A percentile compares a stretch with the other conserved stretches of the same genome.
These are phyloP conservation scores for Falcunculus frontatus DNA, from an alignment of 2,113 vertebrate species.

Conservation along the genomic window DNA sequence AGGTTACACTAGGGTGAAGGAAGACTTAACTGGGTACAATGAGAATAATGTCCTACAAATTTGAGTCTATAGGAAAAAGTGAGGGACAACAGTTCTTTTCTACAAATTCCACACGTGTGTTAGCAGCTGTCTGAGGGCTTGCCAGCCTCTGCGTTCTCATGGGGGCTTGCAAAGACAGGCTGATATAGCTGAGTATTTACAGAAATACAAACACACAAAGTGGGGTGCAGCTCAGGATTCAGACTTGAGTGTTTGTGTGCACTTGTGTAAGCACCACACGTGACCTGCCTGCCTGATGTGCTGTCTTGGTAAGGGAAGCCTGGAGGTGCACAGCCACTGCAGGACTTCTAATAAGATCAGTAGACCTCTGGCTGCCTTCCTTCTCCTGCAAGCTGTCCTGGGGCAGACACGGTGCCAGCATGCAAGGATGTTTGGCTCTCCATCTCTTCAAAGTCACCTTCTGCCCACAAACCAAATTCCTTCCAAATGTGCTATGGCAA, in stretches of 20 bases:
- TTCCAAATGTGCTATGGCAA: neutral
- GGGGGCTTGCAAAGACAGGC: neutral
- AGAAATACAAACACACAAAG: neutral
- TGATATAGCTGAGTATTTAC: neutral
- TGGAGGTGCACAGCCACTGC: neutral
- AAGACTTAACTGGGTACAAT: neutral
- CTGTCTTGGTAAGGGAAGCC: neutral
- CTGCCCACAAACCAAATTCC: neutral
- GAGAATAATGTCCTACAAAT: neutral
- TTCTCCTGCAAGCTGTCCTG: neutral
- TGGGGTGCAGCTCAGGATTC: neutral
- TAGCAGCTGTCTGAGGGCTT: neutral
- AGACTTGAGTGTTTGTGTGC: neutral
- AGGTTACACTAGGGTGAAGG: neutral
- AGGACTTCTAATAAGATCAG: neutral
- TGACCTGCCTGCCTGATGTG: neutral
- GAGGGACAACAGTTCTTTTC: neutral
- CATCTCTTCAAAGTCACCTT: neutral
- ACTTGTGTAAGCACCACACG: fast-evolving
- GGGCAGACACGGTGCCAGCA: neutral
- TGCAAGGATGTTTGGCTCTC: neutral
- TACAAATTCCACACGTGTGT: fast-evolving
- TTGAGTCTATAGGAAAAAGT: neutral
- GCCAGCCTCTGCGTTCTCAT: neutral
- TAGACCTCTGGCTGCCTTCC: neutral